Conservation (phyloP, 2,113 vertebrate species). For the Centropristis striata region DNA sequence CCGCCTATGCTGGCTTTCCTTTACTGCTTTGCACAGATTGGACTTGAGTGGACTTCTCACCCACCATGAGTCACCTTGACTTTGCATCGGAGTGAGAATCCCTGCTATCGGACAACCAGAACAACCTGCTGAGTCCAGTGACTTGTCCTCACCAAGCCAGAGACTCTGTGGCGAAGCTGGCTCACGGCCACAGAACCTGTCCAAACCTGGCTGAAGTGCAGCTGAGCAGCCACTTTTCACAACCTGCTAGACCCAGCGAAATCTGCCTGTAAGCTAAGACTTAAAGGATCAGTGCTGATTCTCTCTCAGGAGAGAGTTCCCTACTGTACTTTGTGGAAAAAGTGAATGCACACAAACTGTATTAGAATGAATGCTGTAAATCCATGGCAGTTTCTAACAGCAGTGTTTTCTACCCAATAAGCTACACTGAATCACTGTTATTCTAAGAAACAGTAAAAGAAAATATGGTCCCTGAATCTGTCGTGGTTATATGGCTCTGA, state of each 20-base stretch:
- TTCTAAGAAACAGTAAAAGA: conserved; percentile 44
- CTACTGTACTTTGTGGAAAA: neutral
- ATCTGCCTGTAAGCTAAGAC: conserved; percentile 12
- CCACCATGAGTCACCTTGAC: conserved; percentile 72
- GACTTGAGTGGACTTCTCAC: conserved; percentile 80
- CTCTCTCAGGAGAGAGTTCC: conserved; percentile 12
- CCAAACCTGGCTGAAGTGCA: conserved; percentile 32
- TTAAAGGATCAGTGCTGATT: neutral
- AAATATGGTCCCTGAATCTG: conserved; percentile 26
- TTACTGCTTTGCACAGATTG: conserved; percentile 87
- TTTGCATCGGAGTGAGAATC: conserved; percentile 41
- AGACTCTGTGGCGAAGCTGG: conserved; percentile 34
- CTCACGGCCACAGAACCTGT: conserved; percentile 41
- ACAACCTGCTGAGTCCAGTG: conserved; percentile 42
- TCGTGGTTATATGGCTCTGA: conserved; percentile 41
- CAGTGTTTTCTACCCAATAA: conserved; percentile 15
- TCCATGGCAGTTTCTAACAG: neutral
- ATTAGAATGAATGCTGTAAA: conserved; percentile 17
- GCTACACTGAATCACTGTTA: conserved; percentile 21
- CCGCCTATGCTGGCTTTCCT: conserved; percentile 83
- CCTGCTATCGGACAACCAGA: conserved; percentile 30
- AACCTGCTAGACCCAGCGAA: conserved; percentile 16
- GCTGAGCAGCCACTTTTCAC: conserved; percentile 59
- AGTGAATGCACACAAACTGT: conserved; percentile 10
- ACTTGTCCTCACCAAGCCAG: conserved; percentile 27